A percentile compares a stretch with the other conserved stretches of the same genome.
Evolutionary conservation across 2,888 invertebrate species (phyloP).

Genomic region (Marronus borbonicus): DNA sequence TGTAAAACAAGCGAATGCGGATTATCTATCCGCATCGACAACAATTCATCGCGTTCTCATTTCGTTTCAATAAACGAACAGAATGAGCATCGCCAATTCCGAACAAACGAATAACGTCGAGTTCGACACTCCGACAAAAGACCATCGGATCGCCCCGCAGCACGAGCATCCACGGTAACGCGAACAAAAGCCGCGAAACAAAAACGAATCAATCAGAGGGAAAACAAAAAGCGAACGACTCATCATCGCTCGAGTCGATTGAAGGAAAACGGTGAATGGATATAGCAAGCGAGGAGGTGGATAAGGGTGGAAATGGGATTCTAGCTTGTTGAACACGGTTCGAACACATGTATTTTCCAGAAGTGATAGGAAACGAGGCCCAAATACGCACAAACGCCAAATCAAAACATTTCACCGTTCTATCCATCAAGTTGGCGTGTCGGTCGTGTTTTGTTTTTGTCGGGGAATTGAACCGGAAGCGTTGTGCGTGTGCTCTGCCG

Average conservation of each 20-base stretch:
- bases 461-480: conserved; percentile 28
- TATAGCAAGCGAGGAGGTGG: not conserved
- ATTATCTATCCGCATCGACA: not conserved
- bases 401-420: conserved; percentile 31
- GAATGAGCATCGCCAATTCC: no score
- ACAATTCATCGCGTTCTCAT: not conserved
- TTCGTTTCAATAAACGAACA: conserved; percentile 4
- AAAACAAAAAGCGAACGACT: conserved; percentile 9
- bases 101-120: conserved; percentile 3
- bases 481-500: conserved; percentile 1
- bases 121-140: conserved; percentile 8
- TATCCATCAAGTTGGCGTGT: conserved; percentile 35
- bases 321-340: conserved; percentile 1
- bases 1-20: conserved; percentile 4
- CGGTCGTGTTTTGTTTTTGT: conserved; percentile 16
- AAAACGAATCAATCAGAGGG: conserved; percentile 16
- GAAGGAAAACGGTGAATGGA: not conserved
- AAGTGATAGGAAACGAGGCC: not conserved
- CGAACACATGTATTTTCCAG: not conserved
- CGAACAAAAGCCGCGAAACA: conserved; percentile 9
- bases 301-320: not conserved
- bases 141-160: not conserved
- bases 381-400: not conserved
- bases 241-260: conserved; percentile 13
- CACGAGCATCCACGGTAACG: not conserved